Evolutionary conservation across 1,140 invertebrate species (phyloP).

Genomic region (Neocloeon triangulifer): DNA sequence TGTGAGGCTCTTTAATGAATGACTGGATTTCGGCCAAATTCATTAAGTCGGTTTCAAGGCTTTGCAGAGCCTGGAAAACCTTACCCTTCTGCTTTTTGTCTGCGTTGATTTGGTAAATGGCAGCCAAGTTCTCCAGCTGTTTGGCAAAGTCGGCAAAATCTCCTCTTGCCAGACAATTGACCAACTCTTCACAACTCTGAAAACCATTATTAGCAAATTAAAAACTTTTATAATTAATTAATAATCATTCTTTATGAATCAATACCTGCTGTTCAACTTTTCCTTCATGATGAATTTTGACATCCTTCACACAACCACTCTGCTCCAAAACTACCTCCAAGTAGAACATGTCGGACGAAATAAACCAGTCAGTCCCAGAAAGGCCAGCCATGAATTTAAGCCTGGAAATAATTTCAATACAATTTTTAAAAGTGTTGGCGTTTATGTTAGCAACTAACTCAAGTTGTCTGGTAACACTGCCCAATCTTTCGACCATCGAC

Average conservation of each 20-base stretch:
- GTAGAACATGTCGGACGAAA: conserved; percentile 93
- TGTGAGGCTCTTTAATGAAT: conserved; percentile 64
- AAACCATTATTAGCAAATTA: conserved; percentile 10
- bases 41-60: conserved; percentile 76
- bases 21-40: conserved; percentile 57
- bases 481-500: conserved; percentile 75
- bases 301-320: conserved; percentile 65
- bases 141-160: conserved; percentile 84
- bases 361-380: conserved; percentile 57
- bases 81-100: conserved; percentile 89
- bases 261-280: conserved; percentile 34
- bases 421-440: too few species aligned
- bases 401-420: conserved; percentile 20
- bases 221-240: neutral
- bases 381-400: conserved; percentile 52
- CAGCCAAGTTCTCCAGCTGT: conserved; percentile 72
- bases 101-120: conserved; percentile 82
- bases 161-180: conserved; percentile 48
- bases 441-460: conserved; percentile 30
- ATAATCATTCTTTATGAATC: neutral
- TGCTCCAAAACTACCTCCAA: conserved; percentile 71
- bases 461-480: conserved; percentile 70
- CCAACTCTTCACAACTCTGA: conserved; percentile 70
- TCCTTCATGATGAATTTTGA: conserved; percentile 81
- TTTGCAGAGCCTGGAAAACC: conserved; percentile 75